Evolutionary conservation across 2,888 invertebrate species (phyloP), one percentile per base, ranked within the genome.

Genomic region (Brachyptera risi): DNA sequence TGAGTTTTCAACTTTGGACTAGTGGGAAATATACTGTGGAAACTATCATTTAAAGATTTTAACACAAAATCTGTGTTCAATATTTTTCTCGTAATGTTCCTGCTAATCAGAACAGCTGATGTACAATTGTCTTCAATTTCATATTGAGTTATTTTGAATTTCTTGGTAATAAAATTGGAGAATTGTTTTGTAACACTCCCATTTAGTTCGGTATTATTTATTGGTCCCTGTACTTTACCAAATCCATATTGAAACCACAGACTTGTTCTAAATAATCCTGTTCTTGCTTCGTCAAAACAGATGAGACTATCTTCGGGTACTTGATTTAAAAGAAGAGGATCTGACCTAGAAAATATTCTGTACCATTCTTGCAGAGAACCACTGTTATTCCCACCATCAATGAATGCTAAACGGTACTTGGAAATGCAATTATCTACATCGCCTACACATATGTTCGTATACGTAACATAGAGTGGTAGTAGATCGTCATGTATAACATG

Each of bases 401-500:
- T 66, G 60, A 75, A 70, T 21, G 73, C 65, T 9, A 77, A 51
- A n/a, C 67, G 66, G 49, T 70, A 68, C 26, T 60, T 62, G 9
- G 38, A 61, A 17, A 57, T 42, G 63, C 70, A 71, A 2, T 44
- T 31, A 0, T 65, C 56, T 42, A 68, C 58, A 51, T 69, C 56
- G 23, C 68, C 68, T 19, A 47, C 38, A 58, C 69, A 69, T 9
- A 74, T 63, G 35, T 71, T 67, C 23, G 71, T 67, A 50, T 73
- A 68, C 4, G 76, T 77, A 37, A 69, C 63, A 67, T 69, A 74
- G 13, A 78, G 61, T 1, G 80, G 79, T 15, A 80, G 64, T 1
- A 80, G 67, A 67, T 80, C 80, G 70, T 80, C 80, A 68, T 80
- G 79, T 40, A 80, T 68, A 7, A 76, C 74, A 70, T 80, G 80